Conservation (phyloP, 23 tunicate genomes). For the Halocynthia roretzi region DNA sequence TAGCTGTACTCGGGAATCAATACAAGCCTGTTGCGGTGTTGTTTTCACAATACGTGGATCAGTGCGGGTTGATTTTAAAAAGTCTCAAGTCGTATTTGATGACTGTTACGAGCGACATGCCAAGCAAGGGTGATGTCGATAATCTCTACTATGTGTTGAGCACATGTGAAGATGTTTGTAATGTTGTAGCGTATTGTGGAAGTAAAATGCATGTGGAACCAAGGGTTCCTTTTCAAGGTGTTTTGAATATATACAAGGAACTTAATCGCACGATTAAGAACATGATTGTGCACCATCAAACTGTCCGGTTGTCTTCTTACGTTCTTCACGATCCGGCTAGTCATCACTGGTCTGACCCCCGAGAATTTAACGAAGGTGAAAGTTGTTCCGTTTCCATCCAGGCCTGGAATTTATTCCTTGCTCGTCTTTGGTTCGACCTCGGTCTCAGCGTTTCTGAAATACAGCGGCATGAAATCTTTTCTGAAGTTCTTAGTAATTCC, state of each 20-base stretch:
- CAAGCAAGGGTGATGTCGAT: constrained; percentile 28
- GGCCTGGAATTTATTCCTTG: constrained; percentile 46
- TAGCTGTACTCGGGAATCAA: constrained; percentile 37
- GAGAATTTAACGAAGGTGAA: constrained; percentile 59
- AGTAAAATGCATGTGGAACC: constrained; percentile 30
- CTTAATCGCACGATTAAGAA: constrained; percentile 24
- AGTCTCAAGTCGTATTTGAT: constrained; percentile 34
- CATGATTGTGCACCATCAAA: constrained; percentile 37
- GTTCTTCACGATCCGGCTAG: constrained; percentile 72
- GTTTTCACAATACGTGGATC: constrained; percentile 54
- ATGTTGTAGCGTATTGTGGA: constrained; percentile 38
- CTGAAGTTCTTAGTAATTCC: constrained; percentile 37
- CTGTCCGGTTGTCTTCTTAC: constrained; percentile 15
- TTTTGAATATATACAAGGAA: constrained; percentile 34
- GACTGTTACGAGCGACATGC: constrained; percentile 40
- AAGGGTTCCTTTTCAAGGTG: constrained; percentile 49
- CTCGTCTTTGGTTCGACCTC: constrained; percentile 6
- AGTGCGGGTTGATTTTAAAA: constrained; percentile 39
- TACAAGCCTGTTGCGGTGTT: constrained; percentile 31
- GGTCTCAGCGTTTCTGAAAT: background rate
- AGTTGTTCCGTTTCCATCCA: constrained; percentile 47
- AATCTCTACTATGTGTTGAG: constrained; percentile 21
- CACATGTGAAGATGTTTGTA: constrained; percentile 30
- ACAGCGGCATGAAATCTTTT: constrained; percentile 8
- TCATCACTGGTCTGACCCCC: constrained; percentile 59